These are phyloP conservation scores for Taeniopygia guttata DNA, from an alignment of 2,797 vertebrate genomes.

Conservation along the genomic window DNA sequence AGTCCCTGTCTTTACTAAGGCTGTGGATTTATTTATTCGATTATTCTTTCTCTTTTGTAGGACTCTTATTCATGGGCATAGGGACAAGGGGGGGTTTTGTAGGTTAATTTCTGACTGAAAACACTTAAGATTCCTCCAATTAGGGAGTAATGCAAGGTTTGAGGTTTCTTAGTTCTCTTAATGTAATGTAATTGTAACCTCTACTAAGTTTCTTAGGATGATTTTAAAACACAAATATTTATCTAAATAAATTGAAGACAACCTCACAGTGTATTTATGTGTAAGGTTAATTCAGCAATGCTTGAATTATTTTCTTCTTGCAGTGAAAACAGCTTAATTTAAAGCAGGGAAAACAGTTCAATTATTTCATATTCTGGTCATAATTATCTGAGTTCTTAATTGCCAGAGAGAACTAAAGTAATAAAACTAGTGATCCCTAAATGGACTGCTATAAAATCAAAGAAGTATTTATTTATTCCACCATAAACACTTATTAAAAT, in stretches of 20 bases:
- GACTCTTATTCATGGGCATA: not conserved
- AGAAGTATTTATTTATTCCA: not conserved
- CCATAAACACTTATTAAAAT: not conserved
- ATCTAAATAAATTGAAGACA: constrained; percentile 2
- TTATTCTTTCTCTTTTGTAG: not conserved
- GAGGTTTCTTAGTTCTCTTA: not conserved
- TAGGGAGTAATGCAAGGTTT: not conserved
- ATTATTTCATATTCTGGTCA: not conserved
- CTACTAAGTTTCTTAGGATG: not conserved
- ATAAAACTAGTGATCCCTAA: constrained; percentile 52
- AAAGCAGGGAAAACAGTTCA: constrained; percentile 10
- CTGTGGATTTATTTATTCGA: not conserved
- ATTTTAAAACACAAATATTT: not conserved
- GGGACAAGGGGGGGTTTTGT: accelerated
- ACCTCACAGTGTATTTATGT: not conserved
- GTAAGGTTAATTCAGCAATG: not conserved
- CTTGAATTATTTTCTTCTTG: constrained; percentile 2
- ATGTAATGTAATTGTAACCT: not conserved
- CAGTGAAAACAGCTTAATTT: constrained; percentile 4
- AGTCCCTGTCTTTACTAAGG: not conserved
- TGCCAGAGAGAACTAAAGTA: not conserved
- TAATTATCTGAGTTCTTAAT: constrained; percentile 28
- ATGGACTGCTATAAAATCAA: constrained; percentile 14
- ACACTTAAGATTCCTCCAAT: not conserved
- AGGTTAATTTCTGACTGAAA: not conserved